Evolutionary conservation across 2,888 invertebrate genomes (phyloP).

Genomic region (Cyclophora albipunctata): DNA sequence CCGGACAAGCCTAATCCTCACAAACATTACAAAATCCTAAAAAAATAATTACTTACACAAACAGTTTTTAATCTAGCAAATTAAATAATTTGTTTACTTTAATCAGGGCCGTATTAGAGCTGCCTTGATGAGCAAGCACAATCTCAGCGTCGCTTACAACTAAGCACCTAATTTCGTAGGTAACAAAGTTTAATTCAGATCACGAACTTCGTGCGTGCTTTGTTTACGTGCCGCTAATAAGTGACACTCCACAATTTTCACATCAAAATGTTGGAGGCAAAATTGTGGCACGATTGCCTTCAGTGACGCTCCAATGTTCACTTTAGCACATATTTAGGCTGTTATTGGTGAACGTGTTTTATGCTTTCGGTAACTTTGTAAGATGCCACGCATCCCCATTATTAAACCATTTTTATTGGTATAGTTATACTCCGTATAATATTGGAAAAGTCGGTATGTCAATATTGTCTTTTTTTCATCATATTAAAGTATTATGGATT

Average conservation of each 20-base stretch:
- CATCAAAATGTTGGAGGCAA: conserved; percentile 9
- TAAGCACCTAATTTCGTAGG: conserved; percentile 15
- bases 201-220: conserved; percentile 21
- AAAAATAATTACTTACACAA: background rate
- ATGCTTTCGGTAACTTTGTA: no score
- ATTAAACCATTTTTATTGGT: no score
- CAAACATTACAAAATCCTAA: background rate
- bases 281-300: conserved; percentile 1
- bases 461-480: no score
- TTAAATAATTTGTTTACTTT: conserved; percentile 9
- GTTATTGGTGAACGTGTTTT: no score
- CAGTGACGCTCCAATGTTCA: background rate
- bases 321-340: no score
- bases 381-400: no score
- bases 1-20: no score
- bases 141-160: conserved; percentile 2
- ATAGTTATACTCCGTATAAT: no score
- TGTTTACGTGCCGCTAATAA: conserved; percentile 23
- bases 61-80: conserved; percentile 5
- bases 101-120: background rate
- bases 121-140: conserved; percentile 6
- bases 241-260: conserved; percentile 22
- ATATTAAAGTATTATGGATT: no score
- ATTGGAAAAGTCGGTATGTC: no score
- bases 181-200: conserved; percentile 16